A percentile compares a stretch with the other conserved stretches of the same genome.
These are phyloP conservation scores for Prunella himalayana DNA, from an alignment of 2,113 vertebrate species.

Conservation along the genomic window DNA sequence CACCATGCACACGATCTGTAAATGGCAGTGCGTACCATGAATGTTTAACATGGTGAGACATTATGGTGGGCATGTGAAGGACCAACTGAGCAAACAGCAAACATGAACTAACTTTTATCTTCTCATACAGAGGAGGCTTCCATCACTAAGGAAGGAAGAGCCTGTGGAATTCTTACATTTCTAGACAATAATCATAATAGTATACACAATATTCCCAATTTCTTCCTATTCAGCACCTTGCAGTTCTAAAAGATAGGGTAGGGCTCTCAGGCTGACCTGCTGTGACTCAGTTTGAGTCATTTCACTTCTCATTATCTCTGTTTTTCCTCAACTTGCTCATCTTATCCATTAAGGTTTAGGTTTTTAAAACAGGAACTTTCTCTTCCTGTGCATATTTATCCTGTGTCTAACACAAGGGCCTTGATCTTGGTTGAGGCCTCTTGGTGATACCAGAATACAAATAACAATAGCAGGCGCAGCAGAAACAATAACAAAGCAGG, in stretches of 20 bases:
- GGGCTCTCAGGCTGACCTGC: not conserved
- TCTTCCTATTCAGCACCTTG: not conserved
- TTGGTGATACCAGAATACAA: constrained; percentile 56
- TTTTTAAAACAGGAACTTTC: constrained; percentile 42
- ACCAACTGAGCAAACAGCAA: not conserved
- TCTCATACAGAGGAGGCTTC: not conserved
- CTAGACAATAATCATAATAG: not conserved
- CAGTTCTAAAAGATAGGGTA: not conserved
- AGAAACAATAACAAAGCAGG: constrained; percentile 54
- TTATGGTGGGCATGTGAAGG: not conserved
- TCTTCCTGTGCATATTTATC: constrained; percentile 54
- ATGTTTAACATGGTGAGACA: not conserved
- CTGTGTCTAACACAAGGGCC: not conserved
- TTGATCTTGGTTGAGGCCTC: constrained; percentile 12
- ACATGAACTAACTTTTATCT: not conserved
- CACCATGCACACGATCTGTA: not conserved
- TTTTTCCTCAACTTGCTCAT: constrained; percentile 28
- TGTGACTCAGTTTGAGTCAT: constrained; percentile 22
- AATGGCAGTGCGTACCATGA: not conserved
- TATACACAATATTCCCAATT: not conserved
- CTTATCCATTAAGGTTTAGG: not conserved
- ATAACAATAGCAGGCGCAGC: constrained; percentile 53
- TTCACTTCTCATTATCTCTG: constrained; percentile 1
- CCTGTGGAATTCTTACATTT: not conserved
- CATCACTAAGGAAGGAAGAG: not conserved